Base-by-base conservation (phyloP, 92 coral and sea anemone species). In the Epizoanthus ramosus region DNA sequence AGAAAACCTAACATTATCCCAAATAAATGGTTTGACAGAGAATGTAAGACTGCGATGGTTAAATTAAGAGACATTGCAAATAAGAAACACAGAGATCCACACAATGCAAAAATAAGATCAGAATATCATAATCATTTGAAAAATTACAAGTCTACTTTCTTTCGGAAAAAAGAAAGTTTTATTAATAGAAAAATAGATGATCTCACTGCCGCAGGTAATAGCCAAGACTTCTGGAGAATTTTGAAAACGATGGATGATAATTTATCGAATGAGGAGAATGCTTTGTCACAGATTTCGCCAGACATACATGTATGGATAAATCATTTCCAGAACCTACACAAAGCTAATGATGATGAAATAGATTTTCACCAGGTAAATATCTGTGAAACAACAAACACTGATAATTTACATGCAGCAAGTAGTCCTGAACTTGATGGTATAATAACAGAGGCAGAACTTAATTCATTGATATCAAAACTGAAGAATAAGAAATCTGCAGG, bases 171-270 rank as follows among this genome's bases (percentile, higher is more conserved):
- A 16, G 2, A 57, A 16, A 57, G 60, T 8, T 57, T 57, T 57
- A 57, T 57, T 16, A 57, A 57, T 18, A 57, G 19, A 8, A 57
- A 57, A 57, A 57, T 18, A 57, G 60, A 57, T 57, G 19, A 57
- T 7, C 60, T 83, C 19, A 39, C 60, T 31, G 57, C 6, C 5
- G 63, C 28, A 19, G 17, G 54, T 8, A 71, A 81, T 24, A 31
- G 43, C 18, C 10, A 33, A n/a, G 21, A 18, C 6, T 72, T 83
- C 61, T 87, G 90, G 87, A 74, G 72, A 23, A 25, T 65, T 8
- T 64, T 83, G 33, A 72, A 87, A 50, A 17, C 90, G 3, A 63
- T 84, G n/a, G 75, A 73, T 65, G 87, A 87, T 14, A 69, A 69
- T 25, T 28, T 54, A 74, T 17, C 21, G 5, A 58, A 69, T 52